Evolutionary conservation across 2,888 invertebrate genomes (phyloP).

Genomic region (Gymnocheta viridis): DNA sequence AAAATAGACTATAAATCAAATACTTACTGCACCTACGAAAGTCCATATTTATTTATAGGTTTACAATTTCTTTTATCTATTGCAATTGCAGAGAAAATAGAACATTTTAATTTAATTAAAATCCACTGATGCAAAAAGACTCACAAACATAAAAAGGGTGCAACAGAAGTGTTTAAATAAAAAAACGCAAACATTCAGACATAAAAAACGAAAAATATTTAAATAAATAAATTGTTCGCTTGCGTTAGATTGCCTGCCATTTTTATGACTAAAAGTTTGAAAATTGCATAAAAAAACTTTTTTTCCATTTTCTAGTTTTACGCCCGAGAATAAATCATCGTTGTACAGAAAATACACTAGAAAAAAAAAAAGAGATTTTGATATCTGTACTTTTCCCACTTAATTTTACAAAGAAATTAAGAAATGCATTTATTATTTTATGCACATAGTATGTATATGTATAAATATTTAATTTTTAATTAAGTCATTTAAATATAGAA

Average conservation of each 20-base stretch:
- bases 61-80: constrained; percentile 48
- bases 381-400: background rate
- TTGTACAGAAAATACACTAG: background rate
- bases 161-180: constrained; percentile 47
- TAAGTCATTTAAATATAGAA: too few relatives aligned
- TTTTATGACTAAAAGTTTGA: constrained; percentile 44
- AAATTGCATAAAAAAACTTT: constrained; percentile 16
- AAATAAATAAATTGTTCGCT: constrained; percentile 11
- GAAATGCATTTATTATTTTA: constrained; percentile 12
- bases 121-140: constrained; percentile 59
- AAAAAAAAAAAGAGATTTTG: background rate
- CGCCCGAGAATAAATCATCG: constrained; percentile 2
- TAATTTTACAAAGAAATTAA: constrained; percentile 10
- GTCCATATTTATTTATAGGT: constrained; percentile 40
- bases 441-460: background rate
- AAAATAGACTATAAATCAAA: constrained; percentile 32
- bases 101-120: constrained; percentile 64
- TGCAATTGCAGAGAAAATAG: constrained; percentile 33
- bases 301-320: background rate
- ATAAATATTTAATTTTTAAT: too few relatives aligned
- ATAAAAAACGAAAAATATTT: constrained; percentile 1
- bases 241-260: constrained; percentile 16
- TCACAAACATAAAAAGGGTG: constrained; percentile 53
- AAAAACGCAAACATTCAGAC: constrained; percentile 27
- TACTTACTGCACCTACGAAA: constrained; percentile 53